A percentile compares a stretch with the other conserved stretches of the same genome.
phyloP scores from a whole-genome alignment of 1,140 invertebrate species.

The Hermetia illucens region DNA sequence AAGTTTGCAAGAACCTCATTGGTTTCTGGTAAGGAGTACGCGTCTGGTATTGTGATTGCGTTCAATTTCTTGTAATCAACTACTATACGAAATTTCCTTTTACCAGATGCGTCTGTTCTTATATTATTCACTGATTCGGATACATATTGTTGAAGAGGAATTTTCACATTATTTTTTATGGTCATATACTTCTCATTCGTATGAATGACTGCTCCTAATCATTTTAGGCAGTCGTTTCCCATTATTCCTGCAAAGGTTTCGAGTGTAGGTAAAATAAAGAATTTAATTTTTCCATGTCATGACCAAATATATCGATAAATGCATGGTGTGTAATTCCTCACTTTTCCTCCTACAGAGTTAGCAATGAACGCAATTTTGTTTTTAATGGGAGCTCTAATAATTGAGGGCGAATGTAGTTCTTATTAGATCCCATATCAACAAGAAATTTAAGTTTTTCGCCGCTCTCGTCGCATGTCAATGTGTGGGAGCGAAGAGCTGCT shows the following conservation, averaged over 20 bases:
- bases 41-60: constrained; percentile 23
- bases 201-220: not conserved
- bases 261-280: not conserved
- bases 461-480: constrained; percentile 3
- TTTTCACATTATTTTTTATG: not conserved
- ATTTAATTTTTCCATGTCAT: not conserved
- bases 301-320: not conserved
- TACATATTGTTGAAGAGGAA: not conserved
- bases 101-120: constrained; percentile 7
- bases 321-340: not conserved
- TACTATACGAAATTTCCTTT: constrained; percentile 16
- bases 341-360: not conserved
- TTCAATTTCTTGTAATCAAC: constrained; percentile 20
- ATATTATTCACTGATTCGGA: not conserved
- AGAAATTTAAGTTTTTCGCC: constrained; percentile 6
- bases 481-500: constrained; percentile 2
- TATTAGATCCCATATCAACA: constrained; percentile 6
- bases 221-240: not conserved
- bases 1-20: constrained; percentile 31
- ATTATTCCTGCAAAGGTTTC: not conserved
- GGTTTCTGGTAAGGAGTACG: constrained; percentile 34
- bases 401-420: constrained; percentile 7
- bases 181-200: not conserved
- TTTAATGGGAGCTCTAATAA: not conserved
- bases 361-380: not conserved